phyloP scores from a whole-genome alignment of 2,113 vertebrate genomes.

The Halichoerus grypus region DNA sequence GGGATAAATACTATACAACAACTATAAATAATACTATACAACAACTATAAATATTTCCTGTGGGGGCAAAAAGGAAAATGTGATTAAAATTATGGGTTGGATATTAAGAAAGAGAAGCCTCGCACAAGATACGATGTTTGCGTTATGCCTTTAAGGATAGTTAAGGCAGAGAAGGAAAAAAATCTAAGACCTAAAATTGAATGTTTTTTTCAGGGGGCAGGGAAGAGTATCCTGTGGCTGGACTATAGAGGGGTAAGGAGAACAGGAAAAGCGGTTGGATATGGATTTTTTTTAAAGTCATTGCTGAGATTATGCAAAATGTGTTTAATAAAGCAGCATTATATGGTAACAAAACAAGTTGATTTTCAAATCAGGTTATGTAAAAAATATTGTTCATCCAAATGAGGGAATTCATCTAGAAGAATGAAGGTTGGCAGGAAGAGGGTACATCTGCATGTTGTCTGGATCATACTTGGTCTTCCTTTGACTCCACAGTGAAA shows the following conservation, averaged over 20 bases:
- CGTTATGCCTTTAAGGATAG: not conserved
- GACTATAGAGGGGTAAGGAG: not conserved
- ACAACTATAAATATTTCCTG: not conserved
- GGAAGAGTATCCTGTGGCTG: slow-evolving; percentile 9
- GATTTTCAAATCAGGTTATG: not conserved
- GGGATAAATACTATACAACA: not conserved
- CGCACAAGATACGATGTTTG: slow-evolving; percentile 13
- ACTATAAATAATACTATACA: not conserved
- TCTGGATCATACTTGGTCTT: not conserved
- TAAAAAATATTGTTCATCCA: not conserved
- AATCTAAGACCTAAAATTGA: slow-evolving; percentile 46
- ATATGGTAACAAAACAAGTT: not conserved
- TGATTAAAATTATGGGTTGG: not conserved
- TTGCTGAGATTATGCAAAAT: not conserved
- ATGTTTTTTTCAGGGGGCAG: slow-evolving; percentile 65
- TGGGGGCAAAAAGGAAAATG: not conserved
- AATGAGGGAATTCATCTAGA: not conserved
- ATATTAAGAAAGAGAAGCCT: not conserved
- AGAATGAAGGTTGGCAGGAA: not conserved
- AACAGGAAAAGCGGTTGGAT: not conserved
- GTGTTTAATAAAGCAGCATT: not conserved
- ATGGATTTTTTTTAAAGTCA: not conserved
- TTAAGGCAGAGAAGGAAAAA: slow-evolving; percentile 46
- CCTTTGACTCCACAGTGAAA: not conserved
- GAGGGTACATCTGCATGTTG: not conserved